Evolutionary conservation across 2,888 invertebrate species (phyloP), one percentile per base, ranked within the genome.

Genomic region (Limnephilus auricula): DNA sequence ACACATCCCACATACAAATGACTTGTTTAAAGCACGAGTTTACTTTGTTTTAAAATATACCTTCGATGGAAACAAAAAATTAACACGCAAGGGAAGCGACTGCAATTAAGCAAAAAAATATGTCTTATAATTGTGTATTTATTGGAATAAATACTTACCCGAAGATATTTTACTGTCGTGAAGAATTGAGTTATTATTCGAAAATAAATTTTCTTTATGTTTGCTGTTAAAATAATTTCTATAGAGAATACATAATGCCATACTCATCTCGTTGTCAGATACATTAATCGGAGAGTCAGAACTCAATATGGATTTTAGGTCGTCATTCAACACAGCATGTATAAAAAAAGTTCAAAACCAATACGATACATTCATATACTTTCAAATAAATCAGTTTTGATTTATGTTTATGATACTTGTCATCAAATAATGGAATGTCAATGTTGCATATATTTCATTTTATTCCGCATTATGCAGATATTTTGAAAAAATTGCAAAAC

Each of bases 1-100:
- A n/a, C 87, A 34, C 79, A 31, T 78, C 79, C 78, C 78, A 86
- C 86, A 88, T 78, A 78, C 87, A 88, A 88, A 88, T 88, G 30
- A 30, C 78, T 78, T 86, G 25, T 82, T 82, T 82, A 82, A 31
- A n/a, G 65, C n/a, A 65, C 25, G 65, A 65, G 25, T 65, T 65
- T 25, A n/a, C 65, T 65, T 65, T n/a, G 65, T n/a, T 65, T 65
- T 65, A 2, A n/a, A 9, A 65, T n/a, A 25, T 65, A 65, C 65
- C 65, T 9, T 25, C 25, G 9, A 65, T 25, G 65, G n/a, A 65
- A 25, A 65, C 65, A 65, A 65, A 65, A 65, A 65, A 25, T 65
- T 25, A 65, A 65, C 65, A 65, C 65, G 65, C 65, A 65, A 65
- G 65, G 25, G 25, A 9, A 65, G 65, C 25, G 9, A n/a, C n/a